These are phyloP conservation scores for Philereme transversata DNA, from an alignment of 2,888 invertebrate genomes.

Conservation along the genomic window DNA sequence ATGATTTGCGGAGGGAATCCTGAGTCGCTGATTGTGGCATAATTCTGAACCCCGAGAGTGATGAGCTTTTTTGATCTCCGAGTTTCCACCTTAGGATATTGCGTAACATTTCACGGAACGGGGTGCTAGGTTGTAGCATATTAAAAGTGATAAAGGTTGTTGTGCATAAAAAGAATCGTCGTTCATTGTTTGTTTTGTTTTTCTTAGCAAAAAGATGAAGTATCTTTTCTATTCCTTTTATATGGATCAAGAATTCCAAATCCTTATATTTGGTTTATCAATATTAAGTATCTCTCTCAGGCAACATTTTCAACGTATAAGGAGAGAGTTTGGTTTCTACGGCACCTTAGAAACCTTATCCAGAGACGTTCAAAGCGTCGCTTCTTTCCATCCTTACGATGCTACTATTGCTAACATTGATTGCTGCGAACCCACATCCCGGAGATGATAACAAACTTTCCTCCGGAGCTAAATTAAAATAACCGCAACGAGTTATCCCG, in stretches of 20 bases:
- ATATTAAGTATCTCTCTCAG: too few species aligned
- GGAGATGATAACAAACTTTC: constrained; percentile 21
- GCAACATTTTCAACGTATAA: too few species aligned
- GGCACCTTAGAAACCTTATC: too few species aligned
- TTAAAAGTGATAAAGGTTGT: not conserved
- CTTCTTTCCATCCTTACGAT: too few species aligned
- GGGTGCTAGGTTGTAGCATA: constrained; percentile 8
- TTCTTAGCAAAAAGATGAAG: too few species aligned
- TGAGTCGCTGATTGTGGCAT: constrained; percentile 27
- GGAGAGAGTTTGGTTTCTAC: too few species aligned
- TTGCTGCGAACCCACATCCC: constrained; percentile 6
- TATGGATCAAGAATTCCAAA: too few species aligned
- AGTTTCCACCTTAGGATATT: constrained; percentile 11
- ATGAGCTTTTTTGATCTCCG: constrained; percentile 28
- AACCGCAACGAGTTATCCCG: constrained; percentile 24
- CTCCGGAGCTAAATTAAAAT: constrained; percentile 22
- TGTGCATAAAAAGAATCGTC: not conserved
- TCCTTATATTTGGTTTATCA: too few species aligned
- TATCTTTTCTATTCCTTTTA: too few species aligned
- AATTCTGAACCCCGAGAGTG: constrained; percentile 23
- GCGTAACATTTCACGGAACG: constrained; percentile 13
- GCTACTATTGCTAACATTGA: too few species aligned
- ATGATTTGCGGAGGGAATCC: constrained; percentile 32
- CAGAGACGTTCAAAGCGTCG: too few species aligned
- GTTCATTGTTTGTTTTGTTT: not conserved